phyloP scores from a whole-genome alignment of 2,113 vertebrate genomes.

The Ceyx margarethae region DNA sequence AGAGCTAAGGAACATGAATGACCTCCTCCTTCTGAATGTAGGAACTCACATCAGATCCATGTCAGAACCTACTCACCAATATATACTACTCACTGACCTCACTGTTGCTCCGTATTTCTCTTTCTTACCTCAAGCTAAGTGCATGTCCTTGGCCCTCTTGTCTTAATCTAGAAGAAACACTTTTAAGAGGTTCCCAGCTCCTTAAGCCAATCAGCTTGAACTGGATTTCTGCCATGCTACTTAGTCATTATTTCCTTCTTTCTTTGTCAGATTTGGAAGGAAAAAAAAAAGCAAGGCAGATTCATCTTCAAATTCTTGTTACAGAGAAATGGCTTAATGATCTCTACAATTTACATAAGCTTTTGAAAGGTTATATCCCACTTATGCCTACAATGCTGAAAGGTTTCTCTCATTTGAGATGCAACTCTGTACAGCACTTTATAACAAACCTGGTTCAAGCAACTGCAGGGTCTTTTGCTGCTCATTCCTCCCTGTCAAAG shows the following conservation, averaged over 20 bases:
- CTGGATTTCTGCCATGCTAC: not conserved
- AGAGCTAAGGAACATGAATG: not conserved
- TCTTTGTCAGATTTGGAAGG: not conserved
- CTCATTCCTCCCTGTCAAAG: not conserved
- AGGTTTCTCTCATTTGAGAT: not conserved
- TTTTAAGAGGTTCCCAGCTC: not conserved
- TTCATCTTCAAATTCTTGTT: not conserved
- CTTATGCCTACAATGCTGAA: not conserved
- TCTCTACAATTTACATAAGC: not conserved
- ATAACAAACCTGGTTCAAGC: not conserved
- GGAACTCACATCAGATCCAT: not conserved
- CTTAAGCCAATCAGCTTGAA: not conserved
- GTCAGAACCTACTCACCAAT: not conserved
- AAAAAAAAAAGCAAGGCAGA: not conserved
- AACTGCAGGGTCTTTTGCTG: not conserved
- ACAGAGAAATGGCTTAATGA: not conserved
- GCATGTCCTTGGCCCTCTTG: not conserved
- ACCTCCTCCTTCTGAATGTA: not conserved
- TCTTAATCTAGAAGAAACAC: not conserved
- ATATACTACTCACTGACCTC: not conserved
- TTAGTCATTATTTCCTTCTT: not conserved
- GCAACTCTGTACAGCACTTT: not conserved
- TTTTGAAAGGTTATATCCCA: not conserved
- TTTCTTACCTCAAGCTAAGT: not conserved
- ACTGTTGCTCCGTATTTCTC: not conserved